phyloP scores from a whole-genome alignment of 2,797 vertebrate genomes.

The Ambastaia sidthimunki region DNA sequence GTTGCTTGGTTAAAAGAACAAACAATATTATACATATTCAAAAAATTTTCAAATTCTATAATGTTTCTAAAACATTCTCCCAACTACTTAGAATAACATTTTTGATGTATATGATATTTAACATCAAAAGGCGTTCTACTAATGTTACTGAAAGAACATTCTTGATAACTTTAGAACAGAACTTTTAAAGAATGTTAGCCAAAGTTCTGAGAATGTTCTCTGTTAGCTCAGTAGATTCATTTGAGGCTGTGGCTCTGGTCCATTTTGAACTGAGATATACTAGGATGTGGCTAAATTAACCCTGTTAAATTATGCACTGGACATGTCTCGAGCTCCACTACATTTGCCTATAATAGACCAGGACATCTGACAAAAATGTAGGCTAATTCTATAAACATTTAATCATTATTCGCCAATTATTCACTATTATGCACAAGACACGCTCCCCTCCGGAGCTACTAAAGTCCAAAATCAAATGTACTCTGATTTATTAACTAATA shows the following conservation, averaged over 20 bases:
- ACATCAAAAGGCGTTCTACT: too few relatives aligned
- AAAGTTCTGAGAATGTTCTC: too few relatives aligned
- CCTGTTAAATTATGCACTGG: not conserved
- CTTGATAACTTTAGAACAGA: too few relatives aligned
- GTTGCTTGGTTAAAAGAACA: too few relatives aligned
- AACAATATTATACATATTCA: too few relatives aligned
- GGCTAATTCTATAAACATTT: not conserved
- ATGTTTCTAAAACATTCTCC: too few relatives aligned
- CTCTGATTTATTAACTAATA: not conserved
- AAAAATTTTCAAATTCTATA: too few relatives aligned
- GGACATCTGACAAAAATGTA: not conserved
- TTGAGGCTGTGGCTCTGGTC: not conserved
- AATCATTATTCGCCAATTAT: not conserved
- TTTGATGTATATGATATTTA: too few relatives aligned
- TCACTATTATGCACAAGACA: not conserved
- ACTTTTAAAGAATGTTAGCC: too few relatives aligned
- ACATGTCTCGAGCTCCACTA: not conserved
- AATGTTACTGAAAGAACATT: too few relatives aligned
- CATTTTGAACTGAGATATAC: not conserved
- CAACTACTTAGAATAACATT: too few relatives aligned
- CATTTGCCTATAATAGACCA: not conserved
- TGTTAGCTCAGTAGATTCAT: too few relatives aligned
- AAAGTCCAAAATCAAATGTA: not conserved
- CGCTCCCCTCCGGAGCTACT: not conserved
- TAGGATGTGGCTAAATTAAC: not conserved